Conservation (phyloP, 2,888 invertebrate genomes). For the Copidosoma aretas region DNA sequence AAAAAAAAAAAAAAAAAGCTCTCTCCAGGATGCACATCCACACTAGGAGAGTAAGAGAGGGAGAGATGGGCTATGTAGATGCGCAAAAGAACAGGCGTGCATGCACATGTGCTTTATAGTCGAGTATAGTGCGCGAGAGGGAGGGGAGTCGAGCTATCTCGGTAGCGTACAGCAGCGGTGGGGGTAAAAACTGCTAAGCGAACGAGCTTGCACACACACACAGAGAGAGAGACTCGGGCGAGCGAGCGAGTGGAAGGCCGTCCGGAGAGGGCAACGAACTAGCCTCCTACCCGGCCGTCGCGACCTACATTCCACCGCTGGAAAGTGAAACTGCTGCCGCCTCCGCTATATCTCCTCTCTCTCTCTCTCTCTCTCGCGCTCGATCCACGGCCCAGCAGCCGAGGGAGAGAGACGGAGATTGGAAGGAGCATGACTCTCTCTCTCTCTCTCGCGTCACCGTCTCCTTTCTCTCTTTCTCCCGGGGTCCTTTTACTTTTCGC, state of each 20-base stretch:
- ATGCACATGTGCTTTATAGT: background rate
- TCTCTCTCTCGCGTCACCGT: slow-evolving; percentile 15
- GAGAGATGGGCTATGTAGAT: background rate
- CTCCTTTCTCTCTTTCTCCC: background rate
- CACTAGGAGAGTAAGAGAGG: no score
- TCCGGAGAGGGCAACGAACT: slow-evolving; percentile 67
- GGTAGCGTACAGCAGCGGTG: slow-evolving; percentile 28
- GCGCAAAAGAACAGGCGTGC: background rate
- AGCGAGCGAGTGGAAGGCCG: slow-evolving; percentile 65
- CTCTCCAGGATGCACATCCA: no score
- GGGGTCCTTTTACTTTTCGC: background rate
- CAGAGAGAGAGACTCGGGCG: background rate
- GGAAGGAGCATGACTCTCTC: background rate
- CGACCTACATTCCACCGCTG: slow-evolving; percentile 63
- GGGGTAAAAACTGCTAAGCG: slow-evolving; percentile 56
- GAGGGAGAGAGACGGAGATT: background rate
- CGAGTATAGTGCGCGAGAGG: background rate
- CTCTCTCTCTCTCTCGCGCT: slow-evolving; percentile 1
- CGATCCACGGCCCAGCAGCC: background rate
- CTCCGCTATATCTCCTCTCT: slow-evolving; percentile 46
- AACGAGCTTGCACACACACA: slow-evolving; percentile 42
- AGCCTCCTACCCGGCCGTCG: slow-evolving; percentile 64
- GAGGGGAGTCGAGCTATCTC: slow-evolving; percentile 2
- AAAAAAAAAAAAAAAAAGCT: no score
- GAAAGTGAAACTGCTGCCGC: slow-evolving; percentile 63